Percentiles rank a stretch among this genome's conserved stretches.
phyloP scores from a whole-genome alignment of 2,113 vertebrate genomes.

The Grammomys dolichurus region DNA sequence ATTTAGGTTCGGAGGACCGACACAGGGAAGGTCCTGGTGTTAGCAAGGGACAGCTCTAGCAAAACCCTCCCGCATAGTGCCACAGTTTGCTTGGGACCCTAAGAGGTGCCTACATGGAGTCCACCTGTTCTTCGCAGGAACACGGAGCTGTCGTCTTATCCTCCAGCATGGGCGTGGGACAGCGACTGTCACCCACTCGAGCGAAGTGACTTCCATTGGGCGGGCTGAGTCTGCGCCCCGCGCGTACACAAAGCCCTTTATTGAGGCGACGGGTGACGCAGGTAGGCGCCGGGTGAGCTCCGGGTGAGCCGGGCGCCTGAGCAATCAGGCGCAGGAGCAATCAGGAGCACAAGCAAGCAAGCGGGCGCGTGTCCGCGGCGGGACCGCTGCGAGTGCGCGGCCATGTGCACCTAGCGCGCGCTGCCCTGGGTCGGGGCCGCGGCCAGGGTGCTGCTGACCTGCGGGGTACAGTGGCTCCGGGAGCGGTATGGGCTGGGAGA shows the following conservation, averaged over 20 bases:
- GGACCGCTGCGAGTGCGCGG: neutral
- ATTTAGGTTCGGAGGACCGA: neutral
- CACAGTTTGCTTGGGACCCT: neutral
- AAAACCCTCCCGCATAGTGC: neutral
- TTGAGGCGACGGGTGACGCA: neutral
- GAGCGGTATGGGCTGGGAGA: neutral
- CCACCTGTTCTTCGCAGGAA: too few relatives aligned
- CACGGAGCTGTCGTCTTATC: neutral
- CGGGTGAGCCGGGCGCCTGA: fast-evolving
- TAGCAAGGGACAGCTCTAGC: neutral
- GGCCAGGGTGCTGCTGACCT: neutral
- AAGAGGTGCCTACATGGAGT: neutral
- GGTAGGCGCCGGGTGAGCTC: too few relatives aligned
- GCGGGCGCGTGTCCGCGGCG: neutral
- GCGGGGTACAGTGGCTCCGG: neutral
- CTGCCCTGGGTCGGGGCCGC: neutral
- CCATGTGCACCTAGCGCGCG: neutral
- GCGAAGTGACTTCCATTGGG: neutral
- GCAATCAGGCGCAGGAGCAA: neutral
- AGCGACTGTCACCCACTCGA: neutral
- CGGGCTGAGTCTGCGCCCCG: neutral
- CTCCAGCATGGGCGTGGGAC: neutral
- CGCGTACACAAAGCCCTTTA: slow-evolving; percentile 59
- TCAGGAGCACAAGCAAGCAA: neutral
- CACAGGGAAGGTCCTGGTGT: neutral